Evolutionary conservation across 2,888 invertebrate genomes (phyloP), one percentile per base, ranked within the genome.

Genomic region (Thereva nobilitata): DNA sequence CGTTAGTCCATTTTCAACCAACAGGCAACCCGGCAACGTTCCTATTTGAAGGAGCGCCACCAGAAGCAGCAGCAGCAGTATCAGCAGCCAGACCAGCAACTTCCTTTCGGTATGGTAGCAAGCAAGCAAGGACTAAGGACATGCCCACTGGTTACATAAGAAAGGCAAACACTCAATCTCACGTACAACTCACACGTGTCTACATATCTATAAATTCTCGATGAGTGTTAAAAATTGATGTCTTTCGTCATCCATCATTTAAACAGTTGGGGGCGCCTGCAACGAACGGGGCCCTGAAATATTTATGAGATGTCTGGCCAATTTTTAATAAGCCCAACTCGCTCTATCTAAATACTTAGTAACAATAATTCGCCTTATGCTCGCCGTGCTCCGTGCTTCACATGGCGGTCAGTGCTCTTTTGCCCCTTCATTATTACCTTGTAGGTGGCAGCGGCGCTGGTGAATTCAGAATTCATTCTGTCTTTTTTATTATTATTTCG

Each of bases 271-370:
- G 68, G 70, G 70, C 66, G 64, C 64, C 67, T 70, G 70, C 42
- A 68, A 65, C 65, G 63, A 68, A 69, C 59, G 70, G 68, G 59
- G 68, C 67, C 68, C 70, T 74, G 73, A 74, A 74, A 74, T 74
- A 74, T 74, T 74, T 74, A 74, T 74, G 73, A 74, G 73, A 70
- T 70, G 73, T 73, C 74, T 73, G 74, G 72, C 72, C 73, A 73
- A 73, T 73, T 73, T 74, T 73, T 73, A 73, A 73, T 72, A 72
- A 72, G 70, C 72, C 72, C 71, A 72, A 71, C 72, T 71, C 71
- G 71, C 69, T 68, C 69, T 68, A 68, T 70, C 67, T 66, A 70
- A 69, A 68, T 69, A 68, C 65, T 70, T 54, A 67, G 64, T 67
- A 68, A 64, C 68, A 67, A 67, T 54, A 49, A 67, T 65, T 64